These are phyloP conservation scores for Eumacrocentrus americanus DNA, from an alignment of 2,888 invertebrate genomes.

Conservation along the genomic window DNA sequence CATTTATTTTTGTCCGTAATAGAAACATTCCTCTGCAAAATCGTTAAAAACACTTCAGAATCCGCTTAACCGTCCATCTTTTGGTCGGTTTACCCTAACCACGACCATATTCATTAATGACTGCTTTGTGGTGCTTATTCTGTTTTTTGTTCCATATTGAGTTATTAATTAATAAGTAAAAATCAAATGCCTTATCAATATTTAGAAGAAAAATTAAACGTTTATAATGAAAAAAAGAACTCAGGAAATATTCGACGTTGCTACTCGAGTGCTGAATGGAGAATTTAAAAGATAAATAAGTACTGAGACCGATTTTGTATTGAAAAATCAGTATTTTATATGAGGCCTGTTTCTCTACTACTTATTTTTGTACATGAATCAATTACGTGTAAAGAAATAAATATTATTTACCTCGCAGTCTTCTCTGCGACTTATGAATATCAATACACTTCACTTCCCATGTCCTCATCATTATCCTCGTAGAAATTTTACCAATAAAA, in stretches of 20 bases:
- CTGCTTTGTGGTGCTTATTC: neutral
- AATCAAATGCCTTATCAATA: neutral
- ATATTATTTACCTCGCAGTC: neutral
- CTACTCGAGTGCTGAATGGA: slow-evolving; percentile 23
- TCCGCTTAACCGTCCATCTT: too few species aligned
- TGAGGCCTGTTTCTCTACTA: slow-evolving; percentile 14
- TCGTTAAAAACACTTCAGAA: too few species aligned
- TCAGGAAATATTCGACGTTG: neutral
- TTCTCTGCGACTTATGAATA: neutral
- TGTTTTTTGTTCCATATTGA: too few species aligned
- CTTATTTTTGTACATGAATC: slow-evolving; percentile 27
- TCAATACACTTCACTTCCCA: neutral
- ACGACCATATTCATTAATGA: neutral
- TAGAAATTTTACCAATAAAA: neutral
- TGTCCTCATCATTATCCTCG: neutral
- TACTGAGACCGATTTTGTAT: neutral
- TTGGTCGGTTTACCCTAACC: neutral
- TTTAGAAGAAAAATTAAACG: neutral
- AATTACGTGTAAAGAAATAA: slow-evolving; percentile 33
- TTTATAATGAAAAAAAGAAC: neutral
- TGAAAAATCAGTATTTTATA: slow-evolving; percentile 30
- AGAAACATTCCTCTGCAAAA: too few species aligned
- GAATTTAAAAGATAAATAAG: slow-evolving; percentile 17
- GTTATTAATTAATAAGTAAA: neutral
- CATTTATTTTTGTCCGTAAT: too few species aligned